Base-by-base conservation (phyloP, 2,113 vertebrate species). In the Lota lota region DNA sequence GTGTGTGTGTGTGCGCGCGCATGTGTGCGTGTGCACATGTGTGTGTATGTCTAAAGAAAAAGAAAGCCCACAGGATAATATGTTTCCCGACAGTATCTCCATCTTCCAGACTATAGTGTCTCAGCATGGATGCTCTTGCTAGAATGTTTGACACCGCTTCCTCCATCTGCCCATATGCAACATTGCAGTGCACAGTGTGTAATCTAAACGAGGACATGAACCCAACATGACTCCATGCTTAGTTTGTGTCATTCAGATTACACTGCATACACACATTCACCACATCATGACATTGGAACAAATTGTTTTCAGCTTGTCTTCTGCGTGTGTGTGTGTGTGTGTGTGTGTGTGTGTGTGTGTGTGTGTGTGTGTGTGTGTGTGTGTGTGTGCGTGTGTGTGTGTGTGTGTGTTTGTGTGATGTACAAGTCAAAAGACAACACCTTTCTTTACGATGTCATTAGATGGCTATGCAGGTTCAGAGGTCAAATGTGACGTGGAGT, bases 71-170 rank as follows among this genome's bases (percentile, higher is more conserved):
- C n/a, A 70, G 70, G 67, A 76, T 76, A 79, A 76, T 74, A 72
- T 69, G 66, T 72, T 74, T n/a, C 59, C n/a, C 62, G 67, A 65
- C 75, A 70, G 69, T 62, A 76, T 74, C 69, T 64, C 59, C 53
- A 66, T 70, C 69, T 73, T 68, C 66, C 76, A 83, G 60, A 58
- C 77, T 75, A 66, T 76, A 65, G 73, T 72, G 58, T 78, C 82
- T 78, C 75, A 85, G 72, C 76, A 71, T 82, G 83, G 77, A 78
- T 77, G 77, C 71, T 80, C 84, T 84, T 87, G 77, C 83, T 72
- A 58, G 77, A 86, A 77, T 73, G 69, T 65, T 69, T 78, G 71
- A 78, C 75, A 80, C 81, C 75, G 65, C 84, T 82, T 70, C 79
- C 80, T 83, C 83, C 82, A 86, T 88, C 80, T 88, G 85, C 82